These are phyloP conservation scores for Eupeodes luniger DNA, from an alignment of 2,888 invertebrate genomes.

Conservation along the genomic window DNA sequence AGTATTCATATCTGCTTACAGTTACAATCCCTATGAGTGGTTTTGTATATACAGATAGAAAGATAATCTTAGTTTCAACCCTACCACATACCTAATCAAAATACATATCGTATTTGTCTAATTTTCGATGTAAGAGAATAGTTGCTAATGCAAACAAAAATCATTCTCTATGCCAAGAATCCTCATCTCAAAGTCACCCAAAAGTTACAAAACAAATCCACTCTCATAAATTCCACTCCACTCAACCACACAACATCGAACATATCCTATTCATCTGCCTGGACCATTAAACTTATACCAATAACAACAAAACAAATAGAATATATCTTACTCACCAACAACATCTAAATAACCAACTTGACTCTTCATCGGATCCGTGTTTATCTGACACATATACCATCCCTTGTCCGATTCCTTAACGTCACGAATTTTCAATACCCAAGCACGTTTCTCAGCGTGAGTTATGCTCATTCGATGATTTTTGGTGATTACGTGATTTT, in stretches of 20 bases:
- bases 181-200: slow-evolving; percentile 2
- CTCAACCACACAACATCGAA: slow-evolving; percentile 10
- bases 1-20: too few relatives aligned
- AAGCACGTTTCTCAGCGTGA: slow-evolving; percentile 91
- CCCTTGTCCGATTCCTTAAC: slow-evolving; percentile 92
- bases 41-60: too few relatives aligned
- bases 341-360: slow-evolving; percentile 94
- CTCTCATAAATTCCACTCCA: slow-evolving; percentile 30
- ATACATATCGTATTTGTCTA: too few relatives aligned
- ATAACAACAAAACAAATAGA: slow-evolving; percentile 17
- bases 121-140: too few relatives aligned
- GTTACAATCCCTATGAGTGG: too few relatives aligned
- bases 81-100: too few relatives aligned
- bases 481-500: slow-evolving; percentile 94
- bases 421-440: slow-evolving; percentile 92
- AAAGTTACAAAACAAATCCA: slow-evolving; percentile 37
- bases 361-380: slow-evolving; percentile 96
- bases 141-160: neutral
- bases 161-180: neutral
- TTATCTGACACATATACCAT: slow-evolving; percentile 95
- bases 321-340: slow-evolving; percentile 89
- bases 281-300: slow-evolving; percentile 31
- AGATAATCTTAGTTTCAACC: too few relatives aligned
- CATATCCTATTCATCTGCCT: slow-evolving; percentile 19
- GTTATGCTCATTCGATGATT: slow-evolving; percentile 93